Evolutionary conservation across 2,797 vertebrate genomes (phyloP), one percentile per base, ranked within the genome.

Genomic region (Manis javanica): DNA sequence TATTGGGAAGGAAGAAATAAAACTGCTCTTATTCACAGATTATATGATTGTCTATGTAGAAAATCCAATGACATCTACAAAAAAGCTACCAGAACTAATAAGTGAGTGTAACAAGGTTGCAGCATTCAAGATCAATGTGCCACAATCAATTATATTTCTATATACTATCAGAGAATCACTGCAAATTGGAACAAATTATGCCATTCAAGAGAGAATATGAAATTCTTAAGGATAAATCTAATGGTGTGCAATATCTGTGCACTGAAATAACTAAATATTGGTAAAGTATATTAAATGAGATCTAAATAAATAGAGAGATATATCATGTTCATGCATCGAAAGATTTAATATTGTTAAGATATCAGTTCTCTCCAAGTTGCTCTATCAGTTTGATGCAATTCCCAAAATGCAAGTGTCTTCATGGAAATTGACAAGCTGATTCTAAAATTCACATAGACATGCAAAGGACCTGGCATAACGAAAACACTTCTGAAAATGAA

Each of bases 401-500:
- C 23, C 49, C 95, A 57, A 49, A 31, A 42, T 46, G 24, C 6
- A 85, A 49, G 3, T 13, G 66, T 82, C 34, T 46, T 53, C 59
- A 49, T 77, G 37, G 49, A 89, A 66, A 89, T 23, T 14, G 23
- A 86, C 42, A 78, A 87, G 31, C 9, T 86, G 31, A 84, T 87
- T 92, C 3, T 82, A 84, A 95, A 97, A 78, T 66, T 72, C 29
- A 93, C 37, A 39, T 8, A 61, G 29, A 55, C 85, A 86, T n/a
- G 34, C 11, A 39, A 74, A 88, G 23, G 29, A 51, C 21, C 9
- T 26, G 29, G 69, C 78, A 69, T 10, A 86, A 21, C 2, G n/a
- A 85, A 85, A 91, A 78, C 18, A 57, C 39, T 87, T 94, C 96
- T 61, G 82, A 92, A 96, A 96, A 49, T 61, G 55, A 90, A 87